Base-by-base conservation (phyloP, 2,888 invertebrate species). In the Orgyia antiqua region DNA sequence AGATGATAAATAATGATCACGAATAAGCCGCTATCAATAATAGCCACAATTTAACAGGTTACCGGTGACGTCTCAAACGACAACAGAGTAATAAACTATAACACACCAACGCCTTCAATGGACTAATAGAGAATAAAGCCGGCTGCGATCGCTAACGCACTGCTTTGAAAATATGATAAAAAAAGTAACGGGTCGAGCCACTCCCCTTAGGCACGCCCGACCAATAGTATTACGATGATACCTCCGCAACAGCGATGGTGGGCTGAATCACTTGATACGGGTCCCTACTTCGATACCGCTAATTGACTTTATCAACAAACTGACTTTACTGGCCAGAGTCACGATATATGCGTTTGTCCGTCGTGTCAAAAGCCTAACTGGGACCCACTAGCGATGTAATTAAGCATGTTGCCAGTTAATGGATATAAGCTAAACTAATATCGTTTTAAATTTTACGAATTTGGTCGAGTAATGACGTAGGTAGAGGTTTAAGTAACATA, bases 231-330 rank as follows among this genome's bases (percentile, higher is more conserved):
- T 37, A 49, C 71, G 37, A 48, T 61, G 67, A 68, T 65, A 67
- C 59, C 49, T 51, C 65, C 62, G 68, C 62, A 51, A 67, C 61
- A 54, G 52, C 64, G 74, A 71, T 74, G 77, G 80, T 77, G 84
- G 82, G 80, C 72, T 61, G 66, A 70, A 75, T 77, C 77, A 69
- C 66, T 73, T 78, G 77, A 80, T 83, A 76, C 74, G 68, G 72
- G 79, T 74, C 78, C 74, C 80, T 71, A 73, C 80, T 84, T 75
- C 78, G 84, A 83, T 82, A 80, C 74, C 68, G 68, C 83, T 86
- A 86, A 86, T 86, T 86, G 86, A 83, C 86, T 84, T 84, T 86
- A 86, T 86, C 86, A 86, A 84, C 86, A 86, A 83, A 84, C 82
- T 65, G 77, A 83, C 76, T 82, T 86, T 83, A 86, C 82, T 77